A percentile compares a stretch with the other conserved stretches of the same genome.
Conservation (phyloP, 1,140 invertebrate species). For the Sweltsa coloradensis region DNA sequence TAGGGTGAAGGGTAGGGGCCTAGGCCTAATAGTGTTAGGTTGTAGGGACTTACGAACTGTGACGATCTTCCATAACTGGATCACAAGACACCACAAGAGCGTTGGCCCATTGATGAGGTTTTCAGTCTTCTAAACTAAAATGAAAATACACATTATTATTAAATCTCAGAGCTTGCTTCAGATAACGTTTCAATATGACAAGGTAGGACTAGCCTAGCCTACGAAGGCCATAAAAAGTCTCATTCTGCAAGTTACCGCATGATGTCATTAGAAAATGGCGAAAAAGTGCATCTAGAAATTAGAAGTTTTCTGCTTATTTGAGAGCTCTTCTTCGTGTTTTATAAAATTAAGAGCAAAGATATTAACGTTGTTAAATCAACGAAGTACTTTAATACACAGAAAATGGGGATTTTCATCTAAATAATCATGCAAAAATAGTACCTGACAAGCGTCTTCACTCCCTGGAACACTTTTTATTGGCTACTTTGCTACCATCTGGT, state of each 20-base stretch:
- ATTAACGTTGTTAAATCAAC: too few species aligned
- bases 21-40: too few species aligned
- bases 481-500: too few species aligned
- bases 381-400: too few species aligned
- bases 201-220: background rate
- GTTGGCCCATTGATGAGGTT: constrained; percentile 10
- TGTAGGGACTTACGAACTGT: constrained; percentile 6
- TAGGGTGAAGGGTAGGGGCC: too few species aligned
- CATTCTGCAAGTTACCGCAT: constrained; percentile 3
- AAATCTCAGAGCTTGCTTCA: background rate
- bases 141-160: background rate
- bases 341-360: too few species aligned
- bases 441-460: too few species aligned
- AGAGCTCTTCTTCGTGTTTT: background rate
- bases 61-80: constrained; percentile 12
- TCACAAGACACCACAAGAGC: constrained; percentile 13
- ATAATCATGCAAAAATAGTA: too few species aligned
- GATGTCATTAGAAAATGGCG: constrained; percentile 12
- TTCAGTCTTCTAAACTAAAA: background rate
- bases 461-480: too few species aligned
- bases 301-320: background rate
- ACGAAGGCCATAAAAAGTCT: too few species aligned
- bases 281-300: background rate
- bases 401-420: too few species aligned
- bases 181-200: background rate